Evolutionary conservation across 2,797 vertebrate genomes (phyloP).

Genomic region (Pangasius krempfi): DNA sequence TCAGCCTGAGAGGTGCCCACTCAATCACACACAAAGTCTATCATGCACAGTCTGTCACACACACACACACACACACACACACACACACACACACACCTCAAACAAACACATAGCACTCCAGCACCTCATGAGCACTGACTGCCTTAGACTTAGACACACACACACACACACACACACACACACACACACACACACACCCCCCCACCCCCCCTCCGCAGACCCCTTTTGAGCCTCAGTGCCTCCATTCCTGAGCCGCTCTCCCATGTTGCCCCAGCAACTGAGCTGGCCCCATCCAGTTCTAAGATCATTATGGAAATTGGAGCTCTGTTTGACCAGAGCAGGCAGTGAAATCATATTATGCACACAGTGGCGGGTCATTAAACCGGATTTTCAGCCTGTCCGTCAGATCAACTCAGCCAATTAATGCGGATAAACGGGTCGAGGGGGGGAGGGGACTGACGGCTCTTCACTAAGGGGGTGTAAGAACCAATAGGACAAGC

Average conservation of each 20-base stretch:
- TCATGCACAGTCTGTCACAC: constrained; percentile 11
- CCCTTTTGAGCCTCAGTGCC: constrained; percentile 59
- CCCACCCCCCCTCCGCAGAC: constrained; percentile 45
- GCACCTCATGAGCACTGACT: neutral
- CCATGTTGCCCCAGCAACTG: constrained; percentile 85
- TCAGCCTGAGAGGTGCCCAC: constrained; percentile 39
- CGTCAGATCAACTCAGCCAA: constrained; percentile 80
- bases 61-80: constrained; percentile 23
- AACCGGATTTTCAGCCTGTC: constrained; percentile 84
- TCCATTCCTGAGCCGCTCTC: constrained; percentile 60
- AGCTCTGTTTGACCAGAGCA: constrained; percentile 79
- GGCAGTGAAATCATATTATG: constrained; percentile 87
- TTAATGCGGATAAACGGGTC: constrained; percentile 77
- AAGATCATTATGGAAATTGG: constrained; percentile 87
- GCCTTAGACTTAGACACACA: neutral
- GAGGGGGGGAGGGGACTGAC: constrained; percentile 42
- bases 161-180: constrained; percentile 27
- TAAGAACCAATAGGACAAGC: neutral
- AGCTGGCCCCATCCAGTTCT: constrained; percentile 78
- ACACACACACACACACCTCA: constrained; percentile 31
- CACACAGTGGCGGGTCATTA: constrained; percentile 84
- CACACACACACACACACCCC: constrained; percentile 21
- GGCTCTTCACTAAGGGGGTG: constrained; percentile 39
- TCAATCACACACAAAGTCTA: constrained; percentile 31
- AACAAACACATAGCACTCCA: constrained; percentile 15